Evolutionary conservation across 2,113 vertebrate genomes (phyloP).

Genomic region (Mastomys natalensis): DNA sequence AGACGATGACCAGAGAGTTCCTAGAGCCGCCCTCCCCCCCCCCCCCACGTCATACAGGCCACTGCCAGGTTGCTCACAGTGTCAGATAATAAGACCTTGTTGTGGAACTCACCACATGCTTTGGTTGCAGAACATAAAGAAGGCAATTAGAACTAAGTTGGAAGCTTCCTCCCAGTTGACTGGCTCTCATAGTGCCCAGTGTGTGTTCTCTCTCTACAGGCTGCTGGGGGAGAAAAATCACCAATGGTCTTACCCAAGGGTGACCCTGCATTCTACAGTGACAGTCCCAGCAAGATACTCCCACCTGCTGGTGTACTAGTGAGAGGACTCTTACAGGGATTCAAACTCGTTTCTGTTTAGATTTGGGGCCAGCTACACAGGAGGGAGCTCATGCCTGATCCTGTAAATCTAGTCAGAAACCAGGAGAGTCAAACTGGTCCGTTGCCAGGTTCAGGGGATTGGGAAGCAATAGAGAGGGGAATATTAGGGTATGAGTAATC

Average conservation of each 20-base stretch:
- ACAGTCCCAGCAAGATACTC: neutral
- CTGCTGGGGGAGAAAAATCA: neutral
- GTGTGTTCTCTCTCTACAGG: neutral
- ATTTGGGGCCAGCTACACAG: neutral
- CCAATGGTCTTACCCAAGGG: neutral
- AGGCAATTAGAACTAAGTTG: neutral
- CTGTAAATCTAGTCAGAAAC: neutral
- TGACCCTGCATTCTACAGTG: neutral
- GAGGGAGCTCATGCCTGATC: neutral
- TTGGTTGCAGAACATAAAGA: neutral
- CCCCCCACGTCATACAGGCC: neutral
- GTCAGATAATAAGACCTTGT: neutral
- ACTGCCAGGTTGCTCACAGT: neutral
- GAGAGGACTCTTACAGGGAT: neutral
- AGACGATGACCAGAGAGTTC: neutral
- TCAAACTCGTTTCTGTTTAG: neutral
- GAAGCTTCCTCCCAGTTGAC: neutral
- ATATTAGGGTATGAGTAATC: neutral
- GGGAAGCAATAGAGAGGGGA: neutral
- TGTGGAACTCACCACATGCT: neutral
- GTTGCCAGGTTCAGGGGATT: neutral
- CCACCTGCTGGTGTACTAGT: neutral
- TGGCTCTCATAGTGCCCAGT: neutral
- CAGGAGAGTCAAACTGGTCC: neutral
- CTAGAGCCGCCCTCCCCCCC: fast-evolving